phyloP scores from a whole-genome alignment of 1,140 invertebrate genomes.

The Solen grandis region DNA sequence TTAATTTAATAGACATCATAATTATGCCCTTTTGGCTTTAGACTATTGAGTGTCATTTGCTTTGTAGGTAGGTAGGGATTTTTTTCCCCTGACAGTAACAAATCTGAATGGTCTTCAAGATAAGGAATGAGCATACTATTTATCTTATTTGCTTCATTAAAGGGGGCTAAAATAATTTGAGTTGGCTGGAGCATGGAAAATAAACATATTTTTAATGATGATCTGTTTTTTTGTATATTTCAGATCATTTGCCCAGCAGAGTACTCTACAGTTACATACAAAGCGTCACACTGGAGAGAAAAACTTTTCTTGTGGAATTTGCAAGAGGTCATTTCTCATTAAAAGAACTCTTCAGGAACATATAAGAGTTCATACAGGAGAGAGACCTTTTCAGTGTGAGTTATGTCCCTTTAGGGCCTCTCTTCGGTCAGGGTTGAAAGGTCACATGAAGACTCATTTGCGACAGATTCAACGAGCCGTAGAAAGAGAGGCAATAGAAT shows the following conservation, averaged over 20 bases:
- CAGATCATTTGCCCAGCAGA: conserved; percentile 20
- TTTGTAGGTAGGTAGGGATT: not conserved
- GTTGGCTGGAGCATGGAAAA: too few species aligned
- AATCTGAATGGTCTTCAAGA: too few species aligned
- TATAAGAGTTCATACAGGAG: conserved; percentile 22
- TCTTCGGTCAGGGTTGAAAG: conserved; percentile 2
- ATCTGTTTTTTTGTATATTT: not conserved
- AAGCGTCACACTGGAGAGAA: conserved; percentile 34
- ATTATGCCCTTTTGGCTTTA: not conserved
- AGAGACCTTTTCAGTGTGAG: conserved; percentile 29
- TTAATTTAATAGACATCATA: too few species aligned
- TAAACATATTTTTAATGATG: too few species aligned
- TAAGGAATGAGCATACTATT: not conserved
- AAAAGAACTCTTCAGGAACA: conserved; percentile 35
- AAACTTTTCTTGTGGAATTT: conserved; percentile 27
- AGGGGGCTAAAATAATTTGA: too few species aligned
- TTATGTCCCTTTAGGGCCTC: conserved; percentile 11
- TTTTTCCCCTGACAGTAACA: not conserved
- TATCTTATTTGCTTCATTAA: not conserved
- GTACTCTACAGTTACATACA: conserved; percentile 20
- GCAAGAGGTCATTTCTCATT: conserved; percentile 14
- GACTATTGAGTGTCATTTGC: not conserved
- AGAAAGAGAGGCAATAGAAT: not conserved
- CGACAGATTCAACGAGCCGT: conserved; percentile 10
- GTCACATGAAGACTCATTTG: conserved; percentile 19